Conservation (phyloP, 37 sponge, comb jelly and placozoan species). For the Sycon ciliatum region DNA sequence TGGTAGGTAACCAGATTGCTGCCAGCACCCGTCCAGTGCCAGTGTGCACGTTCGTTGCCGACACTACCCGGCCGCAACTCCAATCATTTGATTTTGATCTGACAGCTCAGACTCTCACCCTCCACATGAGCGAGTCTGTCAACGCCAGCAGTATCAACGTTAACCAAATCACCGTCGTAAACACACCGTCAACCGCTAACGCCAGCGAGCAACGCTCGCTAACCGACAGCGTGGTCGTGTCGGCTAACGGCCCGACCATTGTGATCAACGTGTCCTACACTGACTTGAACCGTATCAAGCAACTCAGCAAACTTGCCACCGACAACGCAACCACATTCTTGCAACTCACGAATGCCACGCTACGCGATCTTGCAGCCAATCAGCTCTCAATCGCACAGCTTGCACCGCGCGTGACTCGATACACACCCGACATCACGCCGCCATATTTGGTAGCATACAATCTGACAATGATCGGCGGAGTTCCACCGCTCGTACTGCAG, state of each 20-base stretch:
- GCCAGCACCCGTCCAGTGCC: conserved; percentile 24
- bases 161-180: conserved; percentile 45
- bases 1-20: conserved; percentile 52
- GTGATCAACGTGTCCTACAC: conserved; percentile 37
- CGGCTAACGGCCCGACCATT: conserved; percentile 55
- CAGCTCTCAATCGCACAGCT: neutral
- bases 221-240: conserved; percentile 37
- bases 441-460: conserved; percentile 62
- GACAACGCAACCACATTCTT: conserved; percentile 46
- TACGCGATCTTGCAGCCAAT: conserved; percentile 62
- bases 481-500: conserved; percentile 70
- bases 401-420: conserved; percentile 14
- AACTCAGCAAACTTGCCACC: conserved; percentile 45
- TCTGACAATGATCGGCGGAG: conserved; percentile 56
- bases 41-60: conserved; percentile 30
- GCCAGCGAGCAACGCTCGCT: conserved; percentile 43
- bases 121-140: conserved; percentile 74
- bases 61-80: conserved; percentile 38
- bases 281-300: conserved; percentile 79
- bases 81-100: conserved; percentile 59
- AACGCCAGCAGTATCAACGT: conserved; percentile 50
- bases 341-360: conserved; percentile 18
- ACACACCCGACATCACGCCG: conserved; percentile 33
- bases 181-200: conserved; percentile 34
- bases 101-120: conserved; percentile 39